phyloP scores from a whole-genome alignment of 1,140 invertebrate species.

The Acromyrmex echinatior region DNA sequence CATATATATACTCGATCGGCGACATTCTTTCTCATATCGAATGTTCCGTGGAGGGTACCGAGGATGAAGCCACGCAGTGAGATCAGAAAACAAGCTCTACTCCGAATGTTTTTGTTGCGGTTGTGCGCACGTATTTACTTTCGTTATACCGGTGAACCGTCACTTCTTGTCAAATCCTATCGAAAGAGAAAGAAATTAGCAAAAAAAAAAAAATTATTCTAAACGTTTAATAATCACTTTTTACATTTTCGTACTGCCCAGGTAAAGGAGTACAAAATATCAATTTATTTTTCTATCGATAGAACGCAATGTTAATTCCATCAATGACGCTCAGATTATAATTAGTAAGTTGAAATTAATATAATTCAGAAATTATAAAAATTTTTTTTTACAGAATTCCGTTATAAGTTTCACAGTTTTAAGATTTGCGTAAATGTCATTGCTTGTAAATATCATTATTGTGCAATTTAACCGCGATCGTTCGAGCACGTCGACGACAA shows the following conservation, averaged over 20 bases:
- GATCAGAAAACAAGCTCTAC: constrained; percentile 28
- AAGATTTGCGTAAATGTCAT: not conserved
- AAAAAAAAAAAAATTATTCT: not conserved
- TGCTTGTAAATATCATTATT: constrained; percentile 9
- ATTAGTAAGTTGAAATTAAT: not conserved
- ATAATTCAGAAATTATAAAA: not conserved
- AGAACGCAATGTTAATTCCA: not conserved
- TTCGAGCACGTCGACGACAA: constrained; percentile 28
- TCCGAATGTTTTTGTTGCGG: constrained; percentile 43
- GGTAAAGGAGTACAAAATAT: not conserved
- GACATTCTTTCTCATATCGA: constrained; percentile 70
- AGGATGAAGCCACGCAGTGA: constrained; percentile 38
- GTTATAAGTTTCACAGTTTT: too few species aligned
- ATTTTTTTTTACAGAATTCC: not conserved
- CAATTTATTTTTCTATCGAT: not conserved
- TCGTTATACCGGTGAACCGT: not conserved
- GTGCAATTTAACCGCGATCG: constrained; percentile 6
- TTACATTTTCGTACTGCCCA: not conserved
- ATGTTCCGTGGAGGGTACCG: constrained; percentile 38
- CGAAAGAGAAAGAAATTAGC: not conserved
- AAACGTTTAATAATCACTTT: not conserved
- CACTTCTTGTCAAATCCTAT: not conserved
- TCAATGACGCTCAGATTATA: too few species aligned
- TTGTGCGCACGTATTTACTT: constrained; percentile 36
- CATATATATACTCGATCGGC: constrained; percentile 61